Base-by-base conservation (phyloP, 2,888 invertebrate species). In the Ctena decussata region DNA sequence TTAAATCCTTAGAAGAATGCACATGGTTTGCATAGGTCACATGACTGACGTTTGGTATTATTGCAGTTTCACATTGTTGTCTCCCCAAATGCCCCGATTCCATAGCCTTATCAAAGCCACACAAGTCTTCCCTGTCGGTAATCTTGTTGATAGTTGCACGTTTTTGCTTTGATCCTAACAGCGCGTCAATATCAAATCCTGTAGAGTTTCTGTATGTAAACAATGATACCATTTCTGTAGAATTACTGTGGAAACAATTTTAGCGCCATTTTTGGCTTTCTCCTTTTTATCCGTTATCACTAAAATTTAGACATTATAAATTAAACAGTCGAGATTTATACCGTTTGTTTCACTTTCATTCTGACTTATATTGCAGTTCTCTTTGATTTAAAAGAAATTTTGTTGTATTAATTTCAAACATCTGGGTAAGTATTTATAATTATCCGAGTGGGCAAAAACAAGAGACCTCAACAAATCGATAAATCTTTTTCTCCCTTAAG, bases 151-250 rank as follows among this genome's bases (percentile, higher is more conserved):
- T 41, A 41, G 15, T 15, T 41, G 15, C 6, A 41, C 8, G 8
- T 18, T 3, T 57, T 11, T 57, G 57, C 27, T 24, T 18, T 5
- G 57, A 8, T 57, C 21, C 79, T 1, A 86, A 70, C n/a, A 81
- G 35, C 21, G 73, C 35, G 70, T 86, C 81, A 32, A 86, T 84
- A 37, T 86, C 76, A 79, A 86, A 84, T 60, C 79, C 82, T 30
- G 69, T 72, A 30, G 72, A 72, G 27, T 74, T 57, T 69, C 81
- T 57, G 24, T 6, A 24, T 27, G 6, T 2, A 24, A 24, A 24
- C 1, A 57, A 24, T 6, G 24, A 27, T 27, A 57, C 27, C 57
- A 57, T 57, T 57, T 57, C n/a, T 57, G 6, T 57, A 27, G 8
- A 57, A 27, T 5, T n/a, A n/a, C n/a, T n/a, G 27, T 27, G 27